Percentiles rank a stretch among this genome's conserved stretches.
Conservation (phyloP, 2,888 invertebrate species). For the Ecliptopera silaceata region DNA sequence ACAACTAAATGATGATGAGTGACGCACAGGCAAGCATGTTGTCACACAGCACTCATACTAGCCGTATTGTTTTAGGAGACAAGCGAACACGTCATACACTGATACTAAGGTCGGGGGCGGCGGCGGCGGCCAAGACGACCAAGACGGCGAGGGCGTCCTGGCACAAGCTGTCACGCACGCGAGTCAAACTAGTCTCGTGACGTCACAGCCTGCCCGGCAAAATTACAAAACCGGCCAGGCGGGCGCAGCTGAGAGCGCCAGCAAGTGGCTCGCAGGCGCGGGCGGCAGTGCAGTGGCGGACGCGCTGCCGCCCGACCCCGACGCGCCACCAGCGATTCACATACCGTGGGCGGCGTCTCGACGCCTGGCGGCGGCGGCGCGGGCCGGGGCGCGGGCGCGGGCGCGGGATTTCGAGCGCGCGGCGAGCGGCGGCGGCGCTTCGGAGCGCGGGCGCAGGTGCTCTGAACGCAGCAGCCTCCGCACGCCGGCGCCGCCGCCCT, state of each 20-base stretch:
- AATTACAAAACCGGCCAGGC: slow-evolving; percentile 80
- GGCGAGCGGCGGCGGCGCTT: slow-evolving; percentile 83
- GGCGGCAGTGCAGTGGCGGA: slow-evolving; percentile 73
- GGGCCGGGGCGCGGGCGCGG: slow-evolving; percentile 58
- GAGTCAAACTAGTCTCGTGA: slow-evolving; percentile 80
- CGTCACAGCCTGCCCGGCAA: slow-evolving; percentile 79
- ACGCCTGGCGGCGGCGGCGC: slow-evolving; percentile 67
- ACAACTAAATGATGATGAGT: slow-evolving; percentile 34
- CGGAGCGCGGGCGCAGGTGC: slow-evolving; percentile 87
- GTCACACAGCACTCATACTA: slow-evolving; percentile 38
- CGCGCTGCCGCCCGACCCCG: slow-evolving; percentile 80
- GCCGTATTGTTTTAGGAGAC: slow-evolving; percentile 45
- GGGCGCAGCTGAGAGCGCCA: slow-evolving; percentile 60
- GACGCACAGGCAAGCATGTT: slow-evolving; percentile 23
- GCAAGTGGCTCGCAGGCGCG: slow-evolving; percentile 59
- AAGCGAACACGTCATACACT: slow-evolving; percentile 77
- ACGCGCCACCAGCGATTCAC: slow-evolving; percentile 73
- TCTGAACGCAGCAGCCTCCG: slow-evolving; percentile 86
- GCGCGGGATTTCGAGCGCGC: slow-evolving; percentile 77
- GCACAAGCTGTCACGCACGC: slow-evolving; percentile 76
- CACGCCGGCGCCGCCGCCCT: slow-evolving; percentile 83
- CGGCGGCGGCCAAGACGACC: slow-evolving; percentile 58
- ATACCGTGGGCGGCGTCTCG: slow-evolving; percentile 80
- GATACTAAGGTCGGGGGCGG: slow-evolving; percentile 75
- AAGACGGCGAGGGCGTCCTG: slow-evolving; percentile 67